Evolutionary conservation across 2,888 invertebrate species (phyloP).

Genomic region (Tholera decimalis): DNA sequence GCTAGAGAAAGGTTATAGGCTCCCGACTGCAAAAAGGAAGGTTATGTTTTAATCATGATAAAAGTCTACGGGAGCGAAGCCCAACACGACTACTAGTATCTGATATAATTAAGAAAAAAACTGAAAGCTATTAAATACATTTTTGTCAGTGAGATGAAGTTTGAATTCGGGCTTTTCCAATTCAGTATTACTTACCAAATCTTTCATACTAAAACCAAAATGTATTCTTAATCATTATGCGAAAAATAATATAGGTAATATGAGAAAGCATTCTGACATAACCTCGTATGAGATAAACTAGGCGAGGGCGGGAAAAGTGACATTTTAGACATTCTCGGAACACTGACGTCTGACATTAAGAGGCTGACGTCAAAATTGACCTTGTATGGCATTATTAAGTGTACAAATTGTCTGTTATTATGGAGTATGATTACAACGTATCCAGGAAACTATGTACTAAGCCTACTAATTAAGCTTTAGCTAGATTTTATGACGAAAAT

Average conservation of each 20-base stretch:
- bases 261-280: conserved; percentile 35
- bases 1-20: too few species aligned
- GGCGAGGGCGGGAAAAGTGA: background rate
- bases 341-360: conserved; percentile 20
- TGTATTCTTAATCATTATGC: conserved; percentile 25
- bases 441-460: background rate
- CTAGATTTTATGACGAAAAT: background rate
- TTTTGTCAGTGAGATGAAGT: too few species aligned
- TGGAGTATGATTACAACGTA: background rate
- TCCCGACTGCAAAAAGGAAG: too few species aligned
- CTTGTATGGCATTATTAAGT: conserved; percentile 12
- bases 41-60: too few species aligned
- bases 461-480: background rate
- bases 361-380: background rate
- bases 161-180: too few species aligned
- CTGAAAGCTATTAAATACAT: background rate
- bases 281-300: conserved; percentile 30
- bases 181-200: background rate
- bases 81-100: too few species aligned
- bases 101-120: too few species aligned
- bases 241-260: conserved; percentile 33
- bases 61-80: too few species aligned
- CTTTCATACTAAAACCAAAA: conserved; percentile 5
- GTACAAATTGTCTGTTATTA: conserved; percentile 4
- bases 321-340: conserved; percentile 25